A percentile compares a stretch with the other conserved stretches of the same genome.
These are phyloP conservation scores for Delia radicum DNA, from an alignment of 1,140 invertebrate species.

Conservation along the genomic window DNA sequence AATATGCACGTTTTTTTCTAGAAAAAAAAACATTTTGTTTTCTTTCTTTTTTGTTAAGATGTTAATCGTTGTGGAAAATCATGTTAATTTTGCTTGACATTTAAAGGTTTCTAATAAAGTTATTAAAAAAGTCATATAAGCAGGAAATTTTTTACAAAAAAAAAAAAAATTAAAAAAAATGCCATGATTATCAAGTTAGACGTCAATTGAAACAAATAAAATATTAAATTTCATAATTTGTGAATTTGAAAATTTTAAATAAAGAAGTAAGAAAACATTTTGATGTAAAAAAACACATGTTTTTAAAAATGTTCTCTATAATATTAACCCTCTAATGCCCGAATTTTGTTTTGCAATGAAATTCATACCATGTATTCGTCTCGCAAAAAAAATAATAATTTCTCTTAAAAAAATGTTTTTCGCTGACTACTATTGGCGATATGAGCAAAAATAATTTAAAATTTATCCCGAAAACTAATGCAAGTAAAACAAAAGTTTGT, in stretches of 20 bases:
- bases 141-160: neutral
- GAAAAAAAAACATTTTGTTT: neutral
- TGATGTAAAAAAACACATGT: neutral
- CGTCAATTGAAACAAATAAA: neutral
- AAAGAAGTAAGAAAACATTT: neutral
- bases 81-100: conserved; percentile 15
- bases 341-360: neutral
- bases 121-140: neutral
- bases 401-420: too few species aligned
- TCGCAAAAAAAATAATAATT: too few species aligned
- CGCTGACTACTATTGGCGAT: too few species aligned
- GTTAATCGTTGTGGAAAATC: conserved; percentile 23
- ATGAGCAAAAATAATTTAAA: too few species aligned
- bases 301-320: neutral
- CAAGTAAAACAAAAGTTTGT: too few species aligned
- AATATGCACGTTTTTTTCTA: neutral
- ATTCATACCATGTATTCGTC: neutral
- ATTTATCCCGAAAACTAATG: too few species aligned
- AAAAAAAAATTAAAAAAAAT: neutral
- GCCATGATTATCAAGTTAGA: neutral
- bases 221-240: conserved; percentile 8
- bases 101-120: neutral
- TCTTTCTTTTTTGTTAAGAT: neutral
- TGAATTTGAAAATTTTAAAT: neutral
- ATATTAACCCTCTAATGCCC: neutral